Evolutionary conservation across 2,888 invertebrate genomes (phyloP), one percentile per base, ranked within the genome.

Genomic region (Oligia fasciuncula): DNA sequence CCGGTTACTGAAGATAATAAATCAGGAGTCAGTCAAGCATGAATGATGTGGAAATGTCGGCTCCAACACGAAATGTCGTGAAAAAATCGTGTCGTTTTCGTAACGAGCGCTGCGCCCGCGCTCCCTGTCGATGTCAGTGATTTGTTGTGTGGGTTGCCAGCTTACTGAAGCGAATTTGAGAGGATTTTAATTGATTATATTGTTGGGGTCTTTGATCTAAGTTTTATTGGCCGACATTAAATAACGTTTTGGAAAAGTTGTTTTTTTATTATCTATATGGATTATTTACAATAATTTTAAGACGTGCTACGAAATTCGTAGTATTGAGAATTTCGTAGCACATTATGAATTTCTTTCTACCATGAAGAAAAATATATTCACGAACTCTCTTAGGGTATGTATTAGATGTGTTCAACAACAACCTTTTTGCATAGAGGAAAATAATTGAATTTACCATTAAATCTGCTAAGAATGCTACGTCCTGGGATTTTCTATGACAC

Each of bases 81-180:
- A 87, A 86, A 91, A 92, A 93, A 91, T 88, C 84, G 83, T 87
- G 87, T 89, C 84, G 85, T 91, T 92, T 93, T 92, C 92, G 92
- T 91, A 93, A 93, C 89, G 91, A 90, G 89, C 92, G 90, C 71
- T 79, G 91, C 86, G 83, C 85, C 85, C 80, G 85, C 89, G 91
- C 90, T 91, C 91, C 92, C 90, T 92, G 91, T 91, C 92, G 87
- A 89, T 90, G 88, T 86, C 84, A 89, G 86, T 78, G 74, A 87
- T 85, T 85, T 83, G 83, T 80, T 68, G 80, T 69, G 57, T 46
- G 85, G 74, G 85, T 85, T 85, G 85, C 86, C 86, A 86, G 76
- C 0, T 57, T 29, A 57, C 2, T 17, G 54, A 23, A 4, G 3
- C 1, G 1, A 13, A 54, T 62, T 73, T 43, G 3, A 29, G 17